Evolutionary conservation across 2,113 vertebrate species (phyloP).

Genomic region (Saccopteryx leptura): DNA sequence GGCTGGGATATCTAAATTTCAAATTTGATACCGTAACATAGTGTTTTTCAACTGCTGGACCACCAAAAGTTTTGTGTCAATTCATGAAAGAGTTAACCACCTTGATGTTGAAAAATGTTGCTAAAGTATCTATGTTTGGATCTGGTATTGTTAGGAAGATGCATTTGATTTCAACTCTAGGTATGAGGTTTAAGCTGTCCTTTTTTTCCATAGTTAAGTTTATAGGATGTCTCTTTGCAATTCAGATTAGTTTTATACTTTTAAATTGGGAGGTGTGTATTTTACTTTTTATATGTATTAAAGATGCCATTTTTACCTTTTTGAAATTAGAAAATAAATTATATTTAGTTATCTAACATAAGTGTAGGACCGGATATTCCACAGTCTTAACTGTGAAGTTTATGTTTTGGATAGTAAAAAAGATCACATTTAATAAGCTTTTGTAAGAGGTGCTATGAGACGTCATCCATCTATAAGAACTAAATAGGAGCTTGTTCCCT

Average conservation of each 20-base stretch:
- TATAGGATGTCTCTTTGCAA: background rate
- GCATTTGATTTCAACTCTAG: slow-evolving; percentile 44
- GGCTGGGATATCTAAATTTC: background rate
- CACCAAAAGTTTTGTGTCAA: too few relatives aligned
- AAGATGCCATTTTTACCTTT: background rate
- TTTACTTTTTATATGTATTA: background rate
- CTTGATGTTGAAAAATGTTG: too few relatives aligned
- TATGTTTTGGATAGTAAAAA: background rate
- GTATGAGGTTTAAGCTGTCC: background rate
- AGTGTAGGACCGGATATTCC: background rate
- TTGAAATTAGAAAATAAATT: slow-evolving; percentile 31
- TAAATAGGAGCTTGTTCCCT: background rate
- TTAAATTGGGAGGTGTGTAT: background rate
- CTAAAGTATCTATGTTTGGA: background rate
- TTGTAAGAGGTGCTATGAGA: background rate
- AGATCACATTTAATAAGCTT: slow-evolving; percentile 14
- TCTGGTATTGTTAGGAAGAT: slow-evolving; percentile 52
- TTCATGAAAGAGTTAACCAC: too few relatives aligned
- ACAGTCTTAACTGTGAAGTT: background rate
- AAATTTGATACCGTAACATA: background rate
- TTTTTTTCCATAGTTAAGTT: slow-evolving; percentile 30
- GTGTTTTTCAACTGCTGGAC: too few relatives aligned
- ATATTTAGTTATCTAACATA: background rate
- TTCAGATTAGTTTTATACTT: background rate
- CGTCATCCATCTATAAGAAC: background rate